Evolutionary conservation across 1,140 invertebrate species (phyloP), one percentile per base, ranked within the genome.

Genomic region (Orussus abietinus): DNA sequence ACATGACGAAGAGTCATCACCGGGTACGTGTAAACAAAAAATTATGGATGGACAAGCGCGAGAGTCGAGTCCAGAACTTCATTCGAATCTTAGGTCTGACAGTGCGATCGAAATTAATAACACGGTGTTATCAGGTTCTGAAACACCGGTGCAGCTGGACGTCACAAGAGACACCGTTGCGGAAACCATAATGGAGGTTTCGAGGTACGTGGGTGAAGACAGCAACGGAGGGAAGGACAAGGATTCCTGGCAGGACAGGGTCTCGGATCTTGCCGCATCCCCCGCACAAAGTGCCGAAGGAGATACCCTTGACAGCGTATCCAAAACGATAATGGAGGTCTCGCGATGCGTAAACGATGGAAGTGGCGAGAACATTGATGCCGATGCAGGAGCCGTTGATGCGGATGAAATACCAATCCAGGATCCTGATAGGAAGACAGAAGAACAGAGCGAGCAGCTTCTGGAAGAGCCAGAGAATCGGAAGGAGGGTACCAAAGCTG

Each of bases 111-210:
- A 48, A 20, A 13, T 36, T 9, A n/a, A n/a, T n/a, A n/a, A n/a
- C n/a, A n/a, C n/a, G n/a, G n/a, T n/a, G n/a, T n/a, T n/a, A n/a
- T n/a, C n/a, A n/a, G n/a, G n/a, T n/a, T n/a, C n/a, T n/a, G n/a
- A n/a, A n/a, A n/a, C n/a, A n/a, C n/a, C n/a, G n/a, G n/a, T n/a
- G n/a, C n/a, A n/a, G n/a, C n/a, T n/a, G n/a, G n/a, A n/a, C n/a
- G n/a, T n/a, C n/a, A 29, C 32, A 10, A 29, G 9, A 26, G 40
- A 35, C 13, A 42, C 21, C 19, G 22, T 42, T 17, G 15, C 40
- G 9, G 40, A 35, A 17, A 42, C n/a, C n/a, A 67, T 68, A 51
- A 67, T 69, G 64, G 66, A 69, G 26, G 64, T 71, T 10, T 69
- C 66, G 2, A 66, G 53, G 35, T 62, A 46, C 41, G 34, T 47